Conservation (phyloP, 2,113 vertebrate genomes). For the Leptobrachium ailaonicum region DNA sequence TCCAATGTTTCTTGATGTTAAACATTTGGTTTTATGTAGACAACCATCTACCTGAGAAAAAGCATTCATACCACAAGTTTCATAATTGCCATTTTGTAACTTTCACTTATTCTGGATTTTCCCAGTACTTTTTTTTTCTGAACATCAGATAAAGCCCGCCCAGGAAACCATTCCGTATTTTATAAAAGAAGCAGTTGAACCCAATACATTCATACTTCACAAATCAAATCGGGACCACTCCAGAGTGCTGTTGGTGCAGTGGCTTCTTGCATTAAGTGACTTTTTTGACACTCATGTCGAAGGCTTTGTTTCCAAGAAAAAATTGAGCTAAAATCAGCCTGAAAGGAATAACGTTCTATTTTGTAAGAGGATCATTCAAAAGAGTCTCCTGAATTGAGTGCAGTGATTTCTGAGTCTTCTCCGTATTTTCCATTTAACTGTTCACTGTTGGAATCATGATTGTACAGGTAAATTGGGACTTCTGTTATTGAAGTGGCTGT, state of each 20-base stretch:
- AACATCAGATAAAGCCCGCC: not conserved
- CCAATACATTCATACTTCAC: not conserved
- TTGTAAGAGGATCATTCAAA: slow-evolving; percentile 70
- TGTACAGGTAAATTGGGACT: slow-evolving; percentile 82
- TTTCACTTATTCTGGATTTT: slow-evolving; percentile 19
- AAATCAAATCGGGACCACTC: not conserved
- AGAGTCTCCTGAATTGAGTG: slow-evolving; percentile 77
- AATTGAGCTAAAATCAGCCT: not conserved
- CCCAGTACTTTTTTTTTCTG: not conserved
- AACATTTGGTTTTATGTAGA: not conserved
- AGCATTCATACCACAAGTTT: not conserved
- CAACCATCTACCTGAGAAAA: not conserved
- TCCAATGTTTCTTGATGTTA: not conserved
- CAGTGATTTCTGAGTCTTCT: slow-evolving; percentile 79
- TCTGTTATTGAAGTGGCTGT: slow-evolving; percentile 85
- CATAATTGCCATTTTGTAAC: not conserved
- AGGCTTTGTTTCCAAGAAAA: slow-evolving; percentile 40
- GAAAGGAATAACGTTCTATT: not conserved
- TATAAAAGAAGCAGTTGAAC: not conserved
- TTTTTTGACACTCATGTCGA: slow-evolving; percentile 2
- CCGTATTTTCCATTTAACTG: slow-evolving; percentile 73
- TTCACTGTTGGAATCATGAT: slow-evolving; percentile 75
- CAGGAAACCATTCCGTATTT: not conserved
- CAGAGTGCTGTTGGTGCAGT: not conserved
- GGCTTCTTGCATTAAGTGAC: not conserved